Percentiles rank a stretch among this genome's conserved stretches.
These are phyloP conservation scores for Aleiodes sp. DNA, from an alignment of 1,140 invertebrate species.

Conservation along the genomic window DNA sequence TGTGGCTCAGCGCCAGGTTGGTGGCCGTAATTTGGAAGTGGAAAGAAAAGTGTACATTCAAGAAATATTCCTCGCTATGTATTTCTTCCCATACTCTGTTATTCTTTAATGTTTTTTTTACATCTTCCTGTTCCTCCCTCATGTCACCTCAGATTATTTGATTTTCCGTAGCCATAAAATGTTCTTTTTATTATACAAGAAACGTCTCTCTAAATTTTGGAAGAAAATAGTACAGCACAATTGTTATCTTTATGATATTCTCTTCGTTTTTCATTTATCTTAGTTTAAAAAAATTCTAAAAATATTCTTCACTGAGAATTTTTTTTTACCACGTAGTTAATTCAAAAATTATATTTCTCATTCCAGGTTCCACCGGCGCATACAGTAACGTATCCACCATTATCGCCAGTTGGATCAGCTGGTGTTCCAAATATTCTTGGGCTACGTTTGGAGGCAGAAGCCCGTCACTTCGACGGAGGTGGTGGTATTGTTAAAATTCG, in stretches of 20 bases:
- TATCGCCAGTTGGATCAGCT: neutral
- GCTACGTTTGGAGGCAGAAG: slow-evolving; percentile 42
- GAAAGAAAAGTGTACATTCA: slow-evolving; percentile 33
- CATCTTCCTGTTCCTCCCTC: neutral
- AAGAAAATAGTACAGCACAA: neutral
- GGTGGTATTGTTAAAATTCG: slow-evolving; percentile 36
- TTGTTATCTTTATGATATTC: neutral
- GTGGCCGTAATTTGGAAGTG: slow-evolving; percentile 35
- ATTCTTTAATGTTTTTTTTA: slow-evolving; percentile 21
- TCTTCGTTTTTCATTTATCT: too few relatives aligned
- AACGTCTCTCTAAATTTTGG: neutral
- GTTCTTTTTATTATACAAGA: neutral
- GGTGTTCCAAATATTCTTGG: slow-evolving; percentile 44
- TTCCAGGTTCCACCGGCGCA: slow-evolving; percentile 45
- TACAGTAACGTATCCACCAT: slow-evolving; percentile 37
- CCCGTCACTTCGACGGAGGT: slow-evolving; percentile 37
- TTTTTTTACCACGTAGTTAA: too few relatives aligned
- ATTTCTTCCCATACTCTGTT: slow-evolving; percentile 25
- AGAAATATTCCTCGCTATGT: slow-evolving; percentile 35
- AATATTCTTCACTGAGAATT: too few relatives aligned
- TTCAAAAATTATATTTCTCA: neutral
- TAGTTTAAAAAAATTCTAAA: too few relatives aligned
- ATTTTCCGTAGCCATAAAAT: neutral
- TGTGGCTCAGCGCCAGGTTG: slow-evolving; percentile 33
- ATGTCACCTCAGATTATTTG: slow-evolving; percentile 8